phyloP scores from a whole-genome alignment of 2,113 vertebrate genomes.

The Poeciliopsis prolifica region DNA sequence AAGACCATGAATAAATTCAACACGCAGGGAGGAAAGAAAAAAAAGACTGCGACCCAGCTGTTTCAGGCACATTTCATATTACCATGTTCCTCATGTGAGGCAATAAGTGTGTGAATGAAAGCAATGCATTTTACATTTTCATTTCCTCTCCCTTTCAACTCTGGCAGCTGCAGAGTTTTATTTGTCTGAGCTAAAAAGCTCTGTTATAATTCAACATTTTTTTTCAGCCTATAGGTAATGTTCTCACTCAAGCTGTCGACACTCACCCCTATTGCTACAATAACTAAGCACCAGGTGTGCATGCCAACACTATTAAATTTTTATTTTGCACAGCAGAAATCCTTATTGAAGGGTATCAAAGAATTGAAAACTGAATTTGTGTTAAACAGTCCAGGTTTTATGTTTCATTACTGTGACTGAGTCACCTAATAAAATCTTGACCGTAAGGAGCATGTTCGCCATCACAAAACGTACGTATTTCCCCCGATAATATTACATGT shows the following conservation, averaged over 20 bases:
- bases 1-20: constrained; percentile 78
- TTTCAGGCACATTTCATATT: constrained; percentile 72
- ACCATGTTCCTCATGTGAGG: constrained; percentile 65
- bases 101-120: constrained; percentile 74
- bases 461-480: constrained; percentile 14
- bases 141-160: constrained; percentile 54
- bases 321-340: constrained; percentile 27
- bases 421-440: constrained; percentile 3
- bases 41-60: constrained; percentile 73
- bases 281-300: constrained; percentile 63
- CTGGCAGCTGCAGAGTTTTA: constrained; percentile 68
- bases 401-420: constrained; percentile 6
- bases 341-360: constrained; percentile 8
- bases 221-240: constrained; percentile 45
- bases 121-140: constrained; percentile 73
- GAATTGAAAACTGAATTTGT: constrained; percentile 6
- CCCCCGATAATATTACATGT: not conserved
- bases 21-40: constrained; percentile 43
- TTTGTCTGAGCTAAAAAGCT: constrained; percentile 60
- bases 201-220: constrained; percentile 59
- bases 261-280: constrained; percentile 43
- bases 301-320: constrained; percentile 10
- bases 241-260: constrained; percentile 54
- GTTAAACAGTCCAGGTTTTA: not conserved
- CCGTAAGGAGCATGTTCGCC: not conserved